These are phyloP conservation scores for Athrips mouffetella DNA, from an alignment of 2,888 invertebrate genomes.

Conservation along the genomic window DNA sequence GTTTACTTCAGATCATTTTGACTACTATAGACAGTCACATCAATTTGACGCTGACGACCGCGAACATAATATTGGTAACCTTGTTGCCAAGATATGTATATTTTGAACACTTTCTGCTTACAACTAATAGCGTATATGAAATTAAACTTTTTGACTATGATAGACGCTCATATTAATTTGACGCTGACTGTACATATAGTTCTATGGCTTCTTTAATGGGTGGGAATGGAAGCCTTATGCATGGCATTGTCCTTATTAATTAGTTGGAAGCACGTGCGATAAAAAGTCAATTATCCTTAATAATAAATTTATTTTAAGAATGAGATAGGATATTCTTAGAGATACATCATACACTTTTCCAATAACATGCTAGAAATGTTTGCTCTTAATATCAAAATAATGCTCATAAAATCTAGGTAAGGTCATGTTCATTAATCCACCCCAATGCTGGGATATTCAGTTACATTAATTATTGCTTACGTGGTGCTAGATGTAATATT, in stretches of 20 bases:
- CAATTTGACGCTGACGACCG: too few species aligned
- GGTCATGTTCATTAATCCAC: too few species aligned
- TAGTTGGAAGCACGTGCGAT: neutral
- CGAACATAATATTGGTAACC: too few species aligned
- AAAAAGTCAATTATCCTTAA: neutral
- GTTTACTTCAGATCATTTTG: too few species aligned
- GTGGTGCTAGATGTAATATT: too few species aligned
- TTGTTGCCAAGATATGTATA: too few species aligned
- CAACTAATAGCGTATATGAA: neutral
- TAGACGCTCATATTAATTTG: too few species aligned
- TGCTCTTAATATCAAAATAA: conserved; percentile 4
- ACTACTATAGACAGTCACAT: too few species aligned
- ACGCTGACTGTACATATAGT: conserved; percentile 4
- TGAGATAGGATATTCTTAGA: neutral
- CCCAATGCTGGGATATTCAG: too few species aligned
- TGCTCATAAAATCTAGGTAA: neutral
- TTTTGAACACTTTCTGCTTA: neutral
- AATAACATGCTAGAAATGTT: conserved; percentile 5
- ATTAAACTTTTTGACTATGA: too few species aligned
- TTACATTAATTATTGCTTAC: too few species aligned
- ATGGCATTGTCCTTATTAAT: neutral
- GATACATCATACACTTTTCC: conserved; percentile 7
- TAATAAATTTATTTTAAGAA: conserved; percentile 10
- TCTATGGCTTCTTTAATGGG: neutral
- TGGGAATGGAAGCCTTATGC: neutral